Base-by-base conservation (phyloP, 2,113 vertebrate species). In the Indicator maculatus region DNA sequence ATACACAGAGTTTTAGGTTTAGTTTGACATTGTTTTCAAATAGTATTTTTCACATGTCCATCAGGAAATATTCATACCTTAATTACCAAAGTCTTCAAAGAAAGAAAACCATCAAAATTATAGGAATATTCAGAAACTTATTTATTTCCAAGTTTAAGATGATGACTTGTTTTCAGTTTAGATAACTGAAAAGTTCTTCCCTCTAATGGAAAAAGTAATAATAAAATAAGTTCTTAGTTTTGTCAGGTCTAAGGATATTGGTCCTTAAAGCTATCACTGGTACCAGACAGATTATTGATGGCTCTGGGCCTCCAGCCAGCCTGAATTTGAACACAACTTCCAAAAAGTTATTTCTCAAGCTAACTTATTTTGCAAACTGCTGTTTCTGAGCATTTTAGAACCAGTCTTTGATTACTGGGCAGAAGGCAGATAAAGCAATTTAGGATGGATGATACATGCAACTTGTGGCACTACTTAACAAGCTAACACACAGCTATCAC, bases 181-280 rank as follows among this genome's bases (percentile, higher is more conserved):
- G n/a, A 63, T 70, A 90, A 78, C 6, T 50, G 63, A 44, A 90
- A 82, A 89, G 5, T 8, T 87, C 58, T 72, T 93, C 55, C 41
- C 87, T 92, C 26, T 45, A 70, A 55, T 41, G 10, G 24, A 59
- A 69, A 18, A 82, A n/a, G 69, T 33, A 24, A 52, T 41, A 52
- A 52, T 50, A 23, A 50, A 50, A 58, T 44, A 45, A 59, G 27
- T 72, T 90, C 45, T 69, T 75, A 55, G 24, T 78, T 85, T 74
- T 85, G 67, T 16, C 21, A 45, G 45, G 66, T 87, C n/a, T 76
- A 81, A 93, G 90, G 81, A 73, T 61, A 91, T 38, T 36, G 66
- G 70, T 75, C 80, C 73, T 94, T 94, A 86, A 95, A 93, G 7
- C 86, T 94, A 83, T 86, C 87, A 76, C 74, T 85, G 66, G 36